phyloP scores from a whole-genome alignment of 2,888 invertebrate species.

The Callosobruchus maculatus region DNA sequence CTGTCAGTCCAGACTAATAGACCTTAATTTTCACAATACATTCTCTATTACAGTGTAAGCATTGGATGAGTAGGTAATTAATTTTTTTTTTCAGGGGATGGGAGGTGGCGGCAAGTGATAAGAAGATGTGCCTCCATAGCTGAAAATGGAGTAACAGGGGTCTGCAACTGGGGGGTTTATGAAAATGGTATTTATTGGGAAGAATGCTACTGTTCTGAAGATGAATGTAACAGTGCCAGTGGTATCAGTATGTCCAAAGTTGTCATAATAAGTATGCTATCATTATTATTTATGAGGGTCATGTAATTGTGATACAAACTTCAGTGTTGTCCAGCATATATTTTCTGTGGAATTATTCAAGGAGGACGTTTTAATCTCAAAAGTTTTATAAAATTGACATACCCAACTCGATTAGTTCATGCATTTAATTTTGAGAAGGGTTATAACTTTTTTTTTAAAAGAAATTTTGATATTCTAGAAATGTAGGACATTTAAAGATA shows the following conservation, averaged over 20 bases:
- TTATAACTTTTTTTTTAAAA: no score
- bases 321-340: not conserved
- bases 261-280: not conserved
- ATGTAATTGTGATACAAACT: not conserved
- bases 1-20: no score
- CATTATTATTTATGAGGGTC: not conserved
- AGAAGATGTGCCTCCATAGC: conserved; percentile 86
- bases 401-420: no score
- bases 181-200: conserved; percentile 96
- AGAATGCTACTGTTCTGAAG: conserved; percentile 91
- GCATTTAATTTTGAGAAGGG: no score
- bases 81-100: conserved; percentile 74
- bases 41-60: no score
- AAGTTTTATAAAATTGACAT: no score
- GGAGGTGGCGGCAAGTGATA: conserved; percentile 88
- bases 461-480: no score
- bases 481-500: no score
- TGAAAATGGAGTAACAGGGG: conserved; percentile 88
- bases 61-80: not conserved
- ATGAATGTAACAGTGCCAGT: conserved; percentile 70
- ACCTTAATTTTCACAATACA: no score
- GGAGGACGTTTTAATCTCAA: no score
- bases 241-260: not conserved
- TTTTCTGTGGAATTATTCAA: no score
- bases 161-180: conserved; percentile 94